Conservation (phyloP, 2,888 invertebrate species). For the Melanargia galathea region DNA sequence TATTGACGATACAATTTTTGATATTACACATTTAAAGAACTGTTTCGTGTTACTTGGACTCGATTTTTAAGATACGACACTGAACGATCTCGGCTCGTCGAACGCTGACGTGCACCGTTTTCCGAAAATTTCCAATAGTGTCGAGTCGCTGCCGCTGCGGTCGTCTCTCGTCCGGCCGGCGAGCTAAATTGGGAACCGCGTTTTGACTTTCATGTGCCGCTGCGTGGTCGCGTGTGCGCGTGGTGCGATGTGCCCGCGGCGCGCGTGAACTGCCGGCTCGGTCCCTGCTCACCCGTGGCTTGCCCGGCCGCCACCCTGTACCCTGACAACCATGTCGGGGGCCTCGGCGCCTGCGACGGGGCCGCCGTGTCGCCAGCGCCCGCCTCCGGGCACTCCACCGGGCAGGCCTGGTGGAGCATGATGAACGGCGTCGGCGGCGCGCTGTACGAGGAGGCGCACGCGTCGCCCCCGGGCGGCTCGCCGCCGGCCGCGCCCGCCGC, state of each 20-base stretch:
- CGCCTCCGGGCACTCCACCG: slow-evolving; percentile 92
- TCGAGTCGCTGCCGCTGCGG: slow-evolving; percentile 55
- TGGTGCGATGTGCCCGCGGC: slow-evolving; percentile 80
- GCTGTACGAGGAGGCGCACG: slow-evolving; percentile 87
- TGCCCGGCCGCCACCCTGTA: slow-evolving; percentile 92
- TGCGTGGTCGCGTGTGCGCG: slow-evolving; percentile 75
- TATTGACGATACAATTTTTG: slow-evolving; percentile 19
- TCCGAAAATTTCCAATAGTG: slow-evolving; percentile 40
- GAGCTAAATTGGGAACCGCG: slow-evolving; percentile 79
- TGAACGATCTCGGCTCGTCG: slow-evolving; percentile 36
- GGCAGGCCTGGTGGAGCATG: slow-evolving; percentile 93
- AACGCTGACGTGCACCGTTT: slow-evolving; percentile 35
- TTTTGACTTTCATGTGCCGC: slow-evolving; percentile 81
- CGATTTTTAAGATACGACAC: slow-evolving; percentile 39
- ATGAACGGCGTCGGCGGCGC: slow-evolving; percentile 90
- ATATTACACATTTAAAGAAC: slow-evolving; percentile 30
- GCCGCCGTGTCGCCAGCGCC: slow-evolving; percentile 88
- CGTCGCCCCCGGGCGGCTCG: slow-evolving; percentile 82
- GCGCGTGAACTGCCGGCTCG: slow-evolving; percentile 77
- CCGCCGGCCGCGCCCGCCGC: slow-evolving; percentile 87
- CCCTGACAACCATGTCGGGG: slow-evolving; percentile 88
- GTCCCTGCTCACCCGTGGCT: slow-evolving; percentile 86
- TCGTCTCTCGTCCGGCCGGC: slow-evolving; percentile 66
- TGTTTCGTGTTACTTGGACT: slow-evolving; percentile 45
- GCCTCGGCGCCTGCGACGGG: slow-evolving; percentile 86